Conservation (phyloP, 1,140 invertebrate species). For the Drosophila nannoptera region DNA sequence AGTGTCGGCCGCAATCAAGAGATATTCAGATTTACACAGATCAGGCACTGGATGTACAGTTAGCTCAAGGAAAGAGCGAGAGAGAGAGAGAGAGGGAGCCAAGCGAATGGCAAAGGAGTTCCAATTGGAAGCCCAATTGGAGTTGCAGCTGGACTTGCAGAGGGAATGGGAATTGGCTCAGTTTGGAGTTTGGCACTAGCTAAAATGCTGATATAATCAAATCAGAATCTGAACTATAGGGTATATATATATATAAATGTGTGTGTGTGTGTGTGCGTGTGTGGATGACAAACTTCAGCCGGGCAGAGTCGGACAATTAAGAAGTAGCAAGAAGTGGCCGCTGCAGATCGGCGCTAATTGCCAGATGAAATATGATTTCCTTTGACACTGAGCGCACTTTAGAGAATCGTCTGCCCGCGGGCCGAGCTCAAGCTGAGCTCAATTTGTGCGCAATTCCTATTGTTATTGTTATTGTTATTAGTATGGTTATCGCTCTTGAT, state of each 20-base stretch:
- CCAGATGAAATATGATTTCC: slow-evolving; percentile 72
- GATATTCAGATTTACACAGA: slow-evolving; percentile 28
- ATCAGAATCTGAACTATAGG: too few species aligned
- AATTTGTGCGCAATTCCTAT: slow-evolving; percentile 14
- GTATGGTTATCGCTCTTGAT: not conserved
- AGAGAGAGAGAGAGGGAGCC: too few species aligned
- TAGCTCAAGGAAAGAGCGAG: not conserved
- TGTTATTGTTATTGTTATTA: slow-evolving; percentile 24
- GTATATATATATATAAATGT: not conserved
- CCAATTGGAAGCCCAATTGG: too few species aligned
- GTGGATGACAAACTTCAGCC: slow-evolving; percentile 18
- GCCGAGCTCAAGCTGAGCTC: slow-evolving; percentile 11
- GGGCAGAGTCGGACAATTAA: slow-evolving; percentile 47
- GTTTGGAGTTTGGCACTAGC: too few species aligned
- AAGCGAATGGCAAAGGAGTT: too few species aligned
- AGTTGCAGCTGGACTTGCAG: too few species aligned
- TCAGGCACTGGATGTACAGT: not conserved
- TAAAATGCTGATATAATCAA: too few species aligned
- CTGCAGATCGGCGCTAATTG: slow-evolving; percentile 55
- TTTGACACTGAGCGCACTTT: slow-evolving; percentile 67
- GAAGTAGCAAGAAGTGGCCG: slow-evolving; percentile 41
- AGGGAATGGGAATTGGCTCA: too few species aligned
- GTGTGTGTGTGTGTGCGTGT: not conserved
- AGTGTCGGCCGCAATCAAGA: slow-evolving; percentile 70
- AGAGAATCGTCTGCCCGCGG: slow-evolving; percentile 7